Evolutionary conservation across 2,797 vertebrate species (phyloP), one percentile per base, ranked within the genome.

Genomic region (Gorsachius magnificus): DNA sequence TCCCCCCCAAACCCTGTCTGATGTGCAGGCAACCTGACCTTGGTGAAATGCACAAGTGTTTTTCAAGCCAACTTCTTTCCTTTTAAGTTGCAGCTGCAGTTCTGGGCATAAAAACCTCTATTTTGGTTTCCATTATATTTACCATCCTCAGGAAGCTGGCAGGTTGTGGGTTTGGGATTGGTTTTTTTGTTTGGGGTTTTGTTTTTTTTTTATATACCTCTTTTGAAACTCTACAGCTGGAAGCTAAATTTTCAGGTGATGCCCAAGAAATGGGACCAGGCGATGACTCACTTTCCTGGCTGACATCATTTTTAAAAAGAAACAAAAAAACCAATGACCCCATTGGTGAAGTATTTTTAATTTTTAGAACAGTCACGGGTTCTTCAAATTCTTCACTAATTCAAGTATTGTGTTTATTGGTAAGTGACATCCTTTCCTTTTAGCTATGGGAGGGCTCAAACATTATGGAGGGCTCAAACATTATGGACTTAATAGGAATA

Each of bases 201-300:
- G 5, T 28, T 78, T 74, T 38, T 69, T 19, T 53, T 81, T 85
- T 69, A 83, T 25, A 17, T 75, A 29, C 22, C 10, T 80, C 33
- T 83, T 71, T 63, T 80, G 51, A 83, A 93, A 88, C 63, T 66
- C 53, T 46, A 53, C 79, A 77, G 46, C 69, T 80, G 83, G 84
- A 88, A 91, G 60, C 76, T 89, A 46, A 65, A 83, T 88, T 93
- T 89, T 75, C 50, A 87, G 92, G 87, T 91, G 85, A 85, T 90
- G 22, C 28, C 60, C 53, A 81, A 81, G 87, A 92, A 95, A 19
- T 60, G 31, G 28, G 68, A 64, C 50, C 20, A 58, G 70, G 57
- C 11, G 7, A 28, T 92, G 96, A 94, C 58, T 95, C 80, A 56
- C 17, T 95, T 95, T 83, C 63, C 77, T 92, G 88, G 36, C 58